Percentiles rank a stretch among this genome's conserved stretches.
These are phyloP conservation scores for Epizoanthus ramosus DNA, from an alignment of 92 coral and sea anemone species.

Conservation along the genomic window DNA sequence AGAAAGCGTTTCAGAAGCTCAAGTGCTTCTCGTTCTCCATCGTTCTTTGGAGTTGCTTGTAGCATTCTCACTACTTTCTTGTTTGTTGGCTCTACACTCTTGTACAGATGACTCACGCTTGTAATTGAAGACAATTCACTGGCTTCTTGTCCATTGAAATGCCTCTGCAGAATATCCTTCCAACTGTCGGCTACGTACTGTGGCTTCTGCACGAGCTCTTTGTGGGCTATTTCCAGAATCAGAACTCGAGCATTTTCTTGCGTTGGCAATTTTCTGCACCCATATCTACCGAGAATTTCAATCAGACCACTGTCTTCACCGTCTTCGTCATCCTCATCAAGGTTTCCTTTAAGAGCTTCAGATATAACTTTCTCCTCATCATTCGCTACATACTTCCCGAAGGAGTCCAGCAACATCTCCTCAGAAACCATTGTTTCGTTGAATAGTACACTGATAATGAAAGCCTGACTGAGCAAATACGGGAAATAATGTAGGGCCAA, in stretches of 20 bases:
- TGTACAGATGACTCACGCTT: constrained; percentile 34
- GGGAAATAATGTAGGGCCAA: constrained; percentile 48
- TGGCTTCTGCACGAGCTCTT: constrained; percentile 4
- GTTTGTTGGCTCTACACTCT: constrained; percentile 45
- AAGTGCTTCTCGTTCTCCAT: constrained; percentile 20
- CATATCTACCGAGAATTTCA: background rate
- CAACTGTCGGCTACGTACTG: background rate
- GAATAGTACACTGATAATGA: constrained; percentile 25
- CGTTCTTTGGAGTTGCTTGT: constrained; percentile 30
- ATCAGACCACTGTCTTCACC: background rate
- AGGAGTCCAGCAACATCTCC: constrained; percentile 13
- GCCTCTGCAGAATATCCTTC: background rate
- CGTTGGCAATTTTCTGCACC: constrained; percentile 8
- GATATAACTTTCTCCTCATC: constrained; percentile 34
- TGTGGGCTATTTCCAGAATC: constrained; percentile 6
- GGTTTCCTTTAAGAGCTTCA: background rate
- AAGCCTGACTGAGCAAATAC: constrained; percentile 40
- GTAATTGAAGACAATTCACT: constrained; percentile 4
- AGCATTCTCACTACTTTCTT: constrained; percentile 36
- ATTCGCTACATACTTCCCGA: constrained; percentile 31
- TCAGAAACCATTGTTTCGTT: constrained; percentile 11
- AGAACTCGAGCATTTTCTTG: background rate
- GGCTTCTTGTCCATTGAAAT: constrained; percentile 19
- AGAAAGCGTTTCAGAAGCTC: constrained; percentile 47
- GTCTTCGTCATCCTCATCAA: background rate